phyloP scores from a whole-genome alignment of 2,888 invertebrate species.

The Eristalis tenax region DNA sequence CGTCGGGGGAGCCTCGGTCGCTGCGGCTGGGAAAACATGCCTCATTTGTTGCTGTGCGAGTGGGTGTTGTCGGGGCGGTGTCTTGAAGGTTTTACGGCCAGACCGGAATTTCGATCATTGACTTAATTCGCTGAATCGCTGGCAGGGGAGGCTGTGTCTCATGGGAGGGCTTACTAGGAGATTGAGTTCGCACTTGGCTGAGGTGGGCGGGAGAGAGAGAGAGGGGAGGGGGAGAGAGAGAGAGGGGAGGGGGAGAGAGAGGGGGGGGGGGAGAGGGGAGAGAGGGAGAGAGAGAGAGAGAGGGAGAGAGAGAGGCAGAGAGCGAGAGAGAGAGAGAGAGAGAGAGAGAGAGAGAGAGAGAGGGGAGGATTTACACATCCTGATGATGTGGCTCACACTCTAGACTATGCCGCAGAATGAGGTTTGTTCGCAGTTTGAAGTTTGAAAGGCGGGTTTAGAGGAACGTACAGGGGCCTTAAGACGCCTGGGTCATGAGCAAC shows the following conservation, averaged over 20 bases:
- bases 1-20: neutral
- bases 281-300: neutral
- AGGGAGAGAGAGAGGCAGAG: neutral
- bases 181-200: neutral
- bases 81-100: neutral
- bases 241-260: neutral
- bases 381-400: neutral
- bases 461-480: no score
- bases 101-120: neutral
- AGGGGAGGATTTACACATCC: no score
- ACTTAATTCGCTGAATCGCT: neutral
- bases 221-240: neutral
- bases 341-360: neutral
- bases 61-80: neutral
- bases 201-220: neutral
- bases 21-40: neutral
- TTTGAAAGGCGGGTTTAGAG: neutral
- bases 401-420: neutral
- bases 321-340: neutral
- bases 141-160: neutral
- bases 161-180: neutral
- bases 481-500: no score
- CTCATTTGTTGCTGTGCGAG: neutral
- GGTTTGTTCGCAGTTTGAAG: neutral
- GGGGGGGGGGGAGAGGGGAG: neutral